A percentile compares a stretch with the other conserved stretches of the same genome.
These are phyloP conservation scores for Chrysomela aeneicollis DNA, from an alignment of 2,888 invertebrate genomes.

Conservation along the genomic window DNA sequence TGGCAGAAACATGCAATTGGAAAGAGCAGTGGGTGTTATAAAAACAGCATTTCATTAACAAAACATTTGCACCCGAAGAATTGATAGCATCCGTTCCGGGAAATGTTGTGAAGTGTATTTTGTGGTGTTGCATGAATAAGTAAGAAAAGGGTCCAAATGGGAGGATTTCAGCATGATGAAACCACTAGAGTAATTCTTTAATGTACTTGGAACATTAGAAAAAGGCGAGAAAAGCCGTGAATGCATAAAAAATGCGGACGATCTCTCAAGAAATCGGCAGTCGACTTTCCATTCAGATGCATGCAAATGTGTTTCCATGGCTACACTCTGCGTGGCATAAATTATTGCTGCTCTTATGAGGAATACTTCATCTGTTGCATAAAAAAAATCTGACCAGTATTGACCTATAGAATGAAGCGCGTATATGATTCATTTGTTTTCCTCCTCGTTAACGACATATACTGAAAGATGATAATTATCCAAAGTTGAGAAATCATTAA, in stretches of 20 bases:
- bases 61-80: slow-evolving; percentile 38
- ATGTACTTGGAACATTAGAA: slow-evolving; percentile 42
- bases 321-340: slow-evolving; percentile 57
- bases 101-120: slow-evolving; percentile 33
- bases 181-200: slow-evolving; percentile 47
- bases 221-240: slow-evolving; percentile 35
- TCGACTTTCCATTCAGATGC: slow-evolving; percentile 49
- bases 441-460: background rate
- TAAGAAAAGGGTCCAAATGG: background rate
- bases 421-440: slow-evolving; percentile 24
- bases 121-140: slow-evolving; percentile 10
- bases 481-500: background rate
- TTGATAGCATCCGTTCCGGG: slow-evolving; percentile 36
- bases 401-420: slow-evolving; percentile 23
- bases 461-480: background rate
- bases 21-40: slow-evolving; percentile 44
- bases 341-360: slow-evolving; percentile 54
- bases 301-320: slow-evolving; percentile 59
- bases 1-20: slow-evolving; percentile 41
- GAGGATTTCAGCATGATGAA: slow-evolving; percentile 38
- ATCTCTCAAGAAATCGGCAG: slow-evolving; percentile 49
- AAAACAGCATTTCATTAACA: slow-evolving; percentile 48
- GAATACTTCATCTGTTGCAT: slow-evolving; percentile 56
- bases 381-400: slow-evolving; percentile 51
- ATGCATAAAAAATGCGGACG: slow-evolving; percentile 48